phyloP scores from a whole-genome alignment of 1,140 invertebrate species.

The Saccostrea glomerata region DNA sequence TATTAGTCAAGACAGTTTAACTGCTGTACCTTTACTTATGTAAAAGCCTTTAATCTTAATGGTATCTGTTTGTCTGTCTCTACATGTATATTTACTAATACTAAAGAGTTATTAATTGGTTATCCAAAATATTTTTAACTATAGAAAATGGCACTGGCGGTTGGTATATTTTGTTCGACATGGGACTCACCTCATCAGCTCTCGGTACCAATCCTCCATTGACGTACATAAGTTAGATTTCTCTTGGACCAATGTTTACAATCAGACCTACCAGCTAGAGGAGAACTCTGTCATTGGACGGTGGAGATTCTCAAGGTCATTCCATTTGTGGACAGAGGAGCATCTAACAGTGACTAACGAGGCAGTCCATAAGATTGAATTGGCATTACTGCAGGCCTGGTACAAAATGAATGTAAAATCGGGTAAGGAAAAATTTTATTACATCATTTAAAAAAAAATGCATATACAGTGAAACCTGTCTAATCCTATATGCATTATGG shows the following conservation, averaged over 20 bases:
- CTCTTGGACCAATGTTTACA: constrained; percentile 46
- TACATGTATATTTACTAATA: too few relatives aligned
- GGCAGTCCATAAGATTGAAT: not conserved
- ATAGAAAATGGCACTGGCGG: constrained; percentile 6
- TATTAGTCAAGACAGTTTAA: too few relatives aligned
- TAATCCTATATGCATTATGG: too few relatives aligned
- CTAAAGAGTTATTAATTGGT: too few relatives aligned
- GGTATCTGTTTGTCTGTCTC: too few relatives aligned
- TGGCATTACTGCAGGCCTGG: constrained; percentile 10
- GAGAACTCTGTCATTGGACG: not conserved
- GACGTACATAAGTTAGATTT: constrained; percentile 20
- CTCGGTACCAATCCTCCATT: constrained; percentile 8
- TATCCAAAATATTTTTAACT: not conserved
- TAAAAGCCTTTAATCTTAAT: too few relatives aligned
- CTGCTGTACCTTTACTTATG: too few relatives aligned
- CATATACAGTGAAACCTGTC: too few relatives aligned
- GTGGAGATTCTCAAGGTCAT: constrained; percentile 47
- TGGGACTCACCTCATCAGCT: not conserved
- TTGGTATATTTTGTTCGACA: constrained; percentile 51
- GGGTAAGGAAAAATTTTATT: not conserved
- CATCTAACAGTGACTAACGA: not conserved
- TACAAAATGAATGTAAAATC: constrained; percentile 22
- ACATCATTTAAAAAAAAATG: too few relatives aligned
- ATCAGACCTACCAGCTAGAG: not conserved
- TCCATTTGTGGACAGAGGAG: constrained; percentile 47